Percentiles rank a stretch among this genome's conserved stretches.
Conservation (phyloP, 2,797 vertebrate genomes). For the Hozukius guyotensis region DNA sequence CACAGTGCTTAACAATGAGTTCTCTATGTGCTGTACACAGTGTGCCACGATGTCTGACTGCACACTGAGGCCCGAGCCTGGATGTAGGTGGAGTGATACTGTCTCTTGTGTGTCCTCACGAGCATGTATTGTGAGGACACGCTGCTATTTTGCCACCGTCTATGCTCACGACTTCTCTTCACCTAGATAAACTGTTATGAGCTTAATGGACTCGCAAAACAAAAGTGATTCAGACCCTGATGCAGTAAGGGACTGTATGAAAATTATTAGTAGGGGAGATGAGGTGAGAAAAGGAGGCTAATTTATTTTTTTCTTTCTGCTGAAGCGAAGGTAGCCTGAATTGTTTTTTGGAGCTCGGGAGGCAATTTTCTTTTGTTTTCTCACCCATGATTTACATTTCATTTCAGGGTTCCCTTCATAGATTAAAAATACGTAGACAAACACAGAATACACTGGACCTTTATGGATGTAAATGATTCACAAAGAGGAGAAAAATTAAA, state of each 20-base stretch:
- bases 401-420: not conserved
- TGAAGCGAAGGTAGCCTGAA: not conserved
- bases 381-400: not conserved
- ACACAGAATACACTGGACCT: not conserved
- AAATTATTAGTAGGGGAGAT: not conserved
- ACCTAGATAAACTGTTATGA: constrained; percentile 10
- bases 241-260: not conserved
- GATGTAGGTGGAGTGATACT: constrained; percentile 54
- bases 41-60: constrained; percentile 51
- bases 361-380: not conserved
- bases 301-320: not conserved
- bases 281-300: not conserved
- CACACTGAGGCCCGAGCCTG: constrained; percentile 42
- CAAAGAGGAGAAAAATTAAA: not conserved
- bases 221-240: constrained; percentile 14
- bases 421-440: not conserved
- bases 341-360: not conserved
- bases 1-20: constrained; percentile 55
- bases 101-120: constrained; percentile 45
- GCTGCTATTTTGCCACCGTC: constrained; percentile 36
- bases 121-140: constrained; percentile 26
- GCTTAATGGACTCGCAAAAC: not conserved
- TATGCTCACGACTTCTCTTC: constrained; percentile 19
- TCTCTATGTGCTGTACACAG: constrained; percentile 45
- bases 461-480: not conserved